These are phyloP conservation scores for Sebastes paucispinis DNA, from an alignment of 2,797 vertebrate genomes.

Conservation along the genomic window DNA sequence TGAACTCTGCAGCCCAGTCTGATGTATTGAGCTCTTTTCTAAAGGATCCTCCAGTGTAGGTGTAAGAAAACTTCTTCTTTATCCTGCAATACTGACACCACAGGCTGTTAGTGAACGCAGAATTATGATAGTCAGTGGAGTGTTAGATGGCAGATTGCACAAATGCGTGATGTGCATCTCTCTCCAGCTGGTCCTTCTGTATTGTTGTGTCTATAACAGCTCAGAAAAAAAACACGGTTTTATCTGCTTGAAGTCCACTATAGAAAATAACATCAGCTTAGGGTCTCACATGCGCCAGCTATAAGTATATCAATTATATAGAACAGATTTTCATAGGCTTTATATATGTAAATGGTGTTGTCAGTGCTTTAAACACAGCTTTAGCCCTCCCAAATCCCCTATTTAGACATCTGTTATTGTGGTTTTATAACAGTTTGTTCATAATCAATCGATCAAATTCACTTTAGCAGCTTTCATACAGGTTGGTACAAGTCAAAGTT, in stretches of 20 bases:
- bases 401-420: background rate
- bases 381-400: background rate
- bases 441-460: background rate
- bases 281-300: background rate
- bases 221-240: background rate
- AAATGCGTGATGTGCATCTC: slow-evolving; percentile 5
- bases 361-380: background rate
- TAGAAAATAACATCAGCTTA: background rate
- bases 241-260: background rate
- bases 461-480: background rate
- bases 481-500: background rate
- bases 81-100: slow-evolving; percentile 7
- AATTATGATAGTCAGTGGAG: background rate
- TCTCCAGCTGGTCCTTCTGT: background rate
- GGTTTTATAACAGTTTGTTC: background rate
- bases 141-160: slow-evolving; percentile 15
- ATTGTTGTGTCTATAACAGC: background rate
- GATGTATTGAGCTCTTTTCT: background rate
- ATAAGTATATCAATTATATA: background rate
- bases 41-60: background rate
- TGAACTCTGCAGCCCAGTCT: background rate
- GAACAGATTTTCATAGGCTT: background rate
- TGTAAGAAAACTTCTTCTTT: slow-evolving; percentile 9
- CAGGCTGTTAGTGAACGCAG: slow-evolving; percentile 6
- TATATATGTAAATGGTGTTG: background rate